A percentile compares a stretch with the other conserved stretches of the same genome.
These are phyloP conservation scores for Melangyna quadrimaculata DNA, from an alignment of 2,888 invertebrate genomes.

Conservation along the genomic window DNA sequence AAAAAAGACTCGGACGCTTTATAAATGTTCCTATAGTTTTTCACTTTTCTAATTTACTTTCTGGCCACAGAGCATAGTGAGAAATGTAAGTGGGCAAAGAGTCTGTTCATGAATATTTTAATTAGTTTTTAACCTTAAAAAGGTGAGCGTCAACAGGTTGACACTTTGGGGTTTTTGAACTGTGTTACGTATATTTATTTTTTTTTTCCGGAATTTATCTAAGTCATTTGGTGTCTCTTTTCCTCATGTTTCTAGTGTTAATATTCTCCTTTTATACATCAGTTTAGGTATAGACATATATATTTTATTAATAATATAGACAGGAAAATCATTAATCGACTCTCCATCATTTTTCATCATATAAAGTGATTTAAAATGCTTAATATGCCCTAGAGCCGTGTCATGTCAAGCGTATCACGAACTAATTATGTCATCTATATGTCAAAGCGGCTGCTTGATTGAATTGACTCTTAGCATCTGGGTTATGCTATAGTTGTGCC, in stretches of 20 bases:
- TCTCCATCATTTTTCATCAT: neutral
- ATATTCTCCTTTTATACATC: neutral
- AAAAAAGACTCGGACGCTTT: neutral
- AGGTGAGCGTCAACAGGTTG: constrained; percentile 56
- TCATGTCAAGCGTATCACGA: constrained; percentile 67
- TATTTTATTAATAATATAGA: constrained; percentile 6
- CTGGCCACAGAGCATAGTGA: neutral
- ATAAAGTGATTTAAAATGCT: constrained; percentile 52
- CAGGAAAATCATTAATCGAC: neutral
- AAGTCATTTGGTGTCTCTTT: neutral
- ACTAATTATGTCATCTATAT: constrained; percentile 68
- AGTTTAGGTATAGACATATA: neutral
- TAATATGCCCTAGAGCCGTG: constrained; percentile 50
- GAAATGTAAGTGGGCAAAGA: constrained; percentile 23
- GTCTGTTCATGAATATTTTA: constrained; percentile 69
- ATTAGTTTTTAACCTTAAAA: constrained; percentile 61
- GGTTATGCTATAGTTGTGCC: neutral
- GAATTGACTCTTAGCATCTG: constrained; percentile 57
- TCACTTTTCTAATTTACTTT: constrained; percentile 27
- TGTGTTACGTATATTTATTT: neutral
- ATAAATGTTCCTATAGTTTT: constrained; percentile 5
- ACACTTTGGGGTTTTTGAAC: constrained; percentile 19
- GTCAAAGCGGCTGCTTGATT: constrained; percentile 67
- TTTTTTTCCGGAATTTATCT: neutral
- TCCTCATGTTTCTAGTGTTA: neutral